These are phyloP conservation scores for Ochlodes sylvanus DNA, from an alignment of 2,888 invertebrate species.

Conservation along the genomic window DNA sequence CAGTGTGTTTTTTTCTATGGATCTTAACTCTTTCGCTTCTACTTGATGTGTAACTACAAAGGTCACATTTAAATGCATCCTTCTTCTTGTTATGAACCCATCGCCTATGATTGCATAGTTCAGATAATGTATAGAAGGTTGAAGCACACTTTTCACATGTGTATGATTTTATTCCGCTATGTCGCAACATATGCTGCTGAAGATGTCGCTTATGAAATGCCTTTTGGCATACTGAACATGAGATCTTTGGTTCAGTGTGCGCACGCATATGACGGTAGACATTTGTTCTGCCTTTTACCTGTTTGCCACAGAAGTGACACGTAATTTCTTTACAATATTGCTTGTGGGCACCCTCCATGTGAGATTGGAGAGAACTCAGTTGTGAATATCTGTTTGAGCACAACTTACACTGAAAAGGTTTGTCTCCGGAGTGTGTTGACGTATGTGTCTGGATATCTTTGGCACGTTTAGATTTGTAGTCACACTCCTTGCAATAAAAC, in stretches of 20 bases:
- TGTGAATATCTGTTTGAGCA: slow-evolving; percentile 64
- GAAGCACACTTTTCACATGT: slow-evolving; percentile 69
- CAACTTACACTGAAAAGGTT: slow-evolving; percentile 60
- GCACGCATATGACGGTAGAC: slow-evolving; percentile 60
- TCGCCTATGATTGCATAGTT: slow-evolving; percentile 64
- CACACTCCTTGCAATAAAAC: slow-evolving; percentile 62
- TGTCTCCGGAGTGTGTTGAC: slow-evolving; percentile 62
- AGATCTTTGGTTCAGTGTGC: slow-evolving; percentile 50
- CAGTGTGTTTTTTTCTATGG: slow-evolving; percentile 61
- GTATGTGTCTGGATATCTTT: slow-evolving; percentile 63
- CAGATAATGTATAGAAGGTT: slow-evolving; percentile 62
- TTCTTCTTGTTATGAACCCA: slow-evolving; percentile 55
- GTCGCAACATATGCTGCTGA: slow-evolving; percentile 61
- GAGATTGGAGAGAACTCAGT: slow-evolving; percentile 58
- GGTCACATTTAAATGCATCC: slow-evolving; percentile 56
- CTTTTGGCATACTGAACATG: slow-evolving; percentile 61
- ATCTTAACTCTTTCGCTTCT: slow-evolving; percentile 50
- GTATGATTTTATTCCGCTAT: slow-evolving; percentile 60
- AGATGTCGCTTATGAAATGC: slow-evolving; percentile 53
- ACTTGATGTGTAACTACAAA: slow-evolving; percentile 59
- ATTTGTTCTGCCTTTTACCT: slow-evolving; percentile 57
- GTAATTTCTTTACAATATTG: slow-evolving; percentile 56
- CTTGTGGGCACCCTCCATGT: slow-evolving; percentile 62
- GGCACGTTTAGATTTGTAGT: slow-evolving; percentile 56
- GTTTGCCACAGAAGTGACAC: slow-evolving; percentile 70